Percentiles rank a stretch among this genome's conserved stretches.
phyloP scores from a whole-genome alignment of 1,140 invertebrate genomes.

The Hycleus cichorii region DNA sequence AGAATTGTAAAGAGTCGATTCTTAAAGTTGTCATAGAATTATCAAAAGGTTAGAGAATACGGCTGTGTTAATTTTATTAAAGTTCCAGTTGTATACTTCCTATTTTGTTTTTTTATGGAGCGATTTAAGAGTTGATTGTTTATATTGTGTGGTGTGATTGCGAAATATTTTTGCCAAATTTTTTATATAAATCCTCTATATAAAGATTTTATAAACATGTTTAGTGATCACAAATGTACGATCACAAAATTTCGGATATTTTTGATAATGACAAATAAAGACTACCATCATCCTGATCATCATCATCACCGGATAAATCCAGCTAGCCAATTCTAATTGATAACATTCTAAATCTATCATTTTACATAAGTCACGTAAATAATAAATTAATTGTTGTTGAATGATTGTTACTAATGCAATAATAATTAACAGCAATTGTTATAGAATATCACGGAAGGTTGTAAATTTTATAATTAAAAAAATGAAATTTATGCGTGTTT shows the following conservation, averaged over 20 bases:
- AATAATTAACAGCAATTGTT: constrained; percentile 15
- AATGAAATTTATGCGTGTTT: constrained; percentile 5
- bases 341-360: constrained; percentile 11
- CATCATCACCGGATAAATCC: not conserved
- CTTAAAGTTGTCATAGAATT: no score
- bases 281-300: not conserved
- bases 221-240: no score
- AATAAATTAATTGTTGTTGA: constrained; percentile 12
- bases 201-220: no score
- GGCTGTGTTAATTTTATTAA: no score
- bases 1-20: no score
- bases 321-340: constrained; percentile 9
- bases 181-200: no score
- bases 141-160: no score
- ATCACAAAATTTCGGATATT: not conserved
- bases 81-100: no score
- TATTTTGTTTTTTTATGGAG: no score
- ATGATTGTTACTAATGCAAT: constrained; percentile 14
- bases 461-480: not conserved
- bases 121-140: no score
- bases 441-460: constrained; percentile 11
- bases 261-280: constrained; percentile 5
- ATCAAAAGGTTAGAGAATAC: no score
- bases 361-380: constrained; percentile 4
- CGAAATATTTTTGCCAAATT: no score